phyloP scores from a whole-genome alignment of 2,888 invertebrate species.

The Cephus spinipes region DNA sequence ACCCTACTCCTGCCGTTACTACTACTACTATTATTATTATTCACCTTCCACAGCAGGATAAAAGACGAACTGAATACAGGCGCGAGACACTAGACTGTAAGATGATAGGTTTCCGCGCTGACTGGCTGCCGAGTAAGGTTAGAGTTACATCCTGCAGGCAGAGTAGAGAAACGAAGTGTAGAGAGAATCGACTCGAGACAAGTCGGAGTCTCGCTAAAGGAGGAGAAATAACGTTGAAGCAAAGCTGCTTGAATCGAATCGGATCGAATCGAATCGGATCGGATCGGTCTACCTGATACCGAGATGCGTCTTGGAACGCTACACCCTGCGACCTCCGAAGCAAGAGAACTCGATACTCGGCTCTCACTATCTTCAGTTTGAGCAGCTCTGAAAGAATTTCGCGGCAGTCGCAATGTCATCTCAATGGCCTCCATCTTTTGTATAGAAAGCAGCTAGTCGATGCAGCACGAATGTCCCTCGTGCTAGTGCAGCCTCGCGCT shows the following conservation, averaged over 20 bases:
- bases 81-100: not conserved
- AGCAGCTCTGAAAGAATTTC: no score
- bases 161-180: conserved; percentile 1
- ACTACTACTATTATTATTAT: no score
- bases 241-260: not conserved
- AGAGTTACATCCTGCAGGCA: conserved; percentile 22
- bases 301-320: conserved; percentile 3
- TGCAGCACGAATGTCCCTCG: no score
- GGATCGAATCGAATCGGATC: not conserved
- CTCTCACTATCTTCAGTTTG: no score
- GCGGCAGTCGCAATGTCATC: no score
- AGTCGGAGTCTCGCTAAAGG: conserved; percentile 11
- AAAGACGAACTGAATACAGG: not conserved
- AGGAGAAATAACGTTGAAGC: not conserved
- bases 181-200: conserved; percentile 11
- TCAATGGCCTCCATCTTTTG: no score
- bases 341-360: not conserved
- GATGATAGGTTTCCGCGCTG: conserved; percentile 40
- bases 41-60: not conserved
- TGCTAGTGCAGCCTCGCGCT: no score
- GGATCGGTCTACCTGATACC: not conserved
- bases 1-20: no score
- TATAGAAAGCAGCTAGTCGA: no score
- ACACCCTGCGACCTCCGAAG: not conserved
- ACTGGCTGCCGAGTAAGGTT: conserved; percentile 33